Base-by-base conservation (phyloP, 2,797 vertebrate species). In the Rousettus madagascariensis region DNA sequence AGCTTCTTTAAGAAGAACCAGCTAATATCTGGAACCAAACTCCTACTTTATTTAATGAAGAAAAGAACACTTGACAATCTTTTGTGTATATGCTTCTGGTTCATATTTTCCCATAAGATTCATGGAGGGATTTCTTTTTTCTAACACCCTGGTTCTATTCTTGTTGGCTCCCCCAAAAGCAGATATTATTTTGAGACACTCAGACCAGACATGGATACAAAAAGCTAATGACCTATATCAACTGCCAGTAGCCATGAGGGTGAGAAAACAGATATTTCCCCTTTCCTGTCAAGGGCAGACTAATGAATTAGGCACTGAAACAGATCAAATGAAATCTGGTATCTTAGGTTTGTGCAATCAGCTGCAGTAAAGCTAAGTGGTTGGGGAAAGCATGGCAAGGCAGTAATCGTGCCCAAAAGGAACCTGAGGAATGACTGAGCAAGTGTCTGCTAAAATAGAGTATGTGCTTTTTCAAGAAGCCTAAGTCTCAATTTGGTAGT, bases 391-490 rank as follows among this genome's bases (percentile, higher is more conserved):
- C 49, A 72, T 8, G 26, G 55, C 24, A 79, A 80, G 85, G 71
- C 36, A 87, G 36, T 72, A 85, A 74, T 75, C 69, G 65, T 33
- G 49, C 36, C 55, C 74, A 92, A 84, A 90, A 61, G 66, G 46
- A 86, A 86, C 74, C 15, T 78, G 53, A 93, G 74, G 28, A 93
- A 36, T 66, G 88, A 80, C 59, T 68, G 75, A 91, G 13, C 12
- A 80, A 95, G 26, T 63, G 20, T 74, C 78, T 96, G 24, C 83
- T 80, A 57, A 90, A 96, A 93, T 20, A 89, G 20, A 92, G 15
- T 26, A 20, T 59, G 16, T 57, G 33, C 63, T 80, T 91, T 93
- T 86, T 92, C 30, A 88, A 82, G 43, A 95, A 24, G 17, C 17
- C 16, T 36, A 65, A 49, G 8, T 77, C 57, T 92, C 72, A 19